A percentile compares a stretch with the other conserved stretches of the same genome.
These are phyloP conservation scores for Aplysina aerophoba DNA, from an alignment of 37 sponge, comb jelly and placozoan species.

Conservation along the genomic window DNA sequence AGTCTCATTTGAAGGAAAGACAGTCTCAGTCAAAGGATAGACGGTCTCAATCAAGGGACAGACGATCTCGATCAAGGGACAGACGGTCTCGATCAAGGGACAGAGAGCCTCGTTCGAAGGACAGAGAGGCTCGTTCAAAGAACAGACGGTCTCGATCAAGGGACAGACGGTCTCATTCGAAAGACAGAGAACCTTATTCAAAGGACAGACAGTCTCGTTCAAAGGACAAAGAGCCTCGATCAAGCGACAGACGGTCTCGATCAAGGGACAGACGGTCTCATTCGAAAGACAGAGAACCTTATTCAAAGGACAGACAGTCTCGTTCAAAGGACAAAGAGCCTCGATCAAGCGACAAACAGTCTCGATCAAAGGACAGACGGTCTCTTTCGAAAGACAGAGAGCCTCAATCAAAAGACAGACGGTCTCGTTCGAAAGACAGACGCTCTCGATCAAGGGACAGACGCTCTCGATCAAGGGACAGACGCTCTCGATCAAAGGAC, in stretches of 20 bases:
- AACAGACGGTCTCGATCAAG: background rate
- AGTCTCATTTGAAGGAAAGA: background rate
- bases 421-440: background rate
- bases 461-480: constrained; percentile 16
- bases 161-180: background rate
- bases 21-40: background rate
- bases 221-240: background rate
- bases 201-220: background rate
- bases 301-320: background rate
- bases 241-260: background rate
- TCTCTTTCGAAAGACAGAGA: background rate
- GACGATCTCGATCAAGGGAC: background rate
- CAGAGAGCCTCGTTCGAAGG: background rate
- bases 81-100: background rate
- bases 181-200: background rate
- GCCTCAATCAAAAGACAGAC: background rate
- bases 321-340: background rate
- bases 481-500: background rate
- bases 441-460: constrained; percentile 8
- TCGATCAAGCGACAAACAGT: background rate
- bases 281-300: background rate
- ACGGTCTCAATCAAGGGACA: background rate
- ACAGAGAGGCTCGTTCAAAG: background rate
- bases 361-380: background rate
- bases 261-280: background rate